Conservation (phyloP, 2,797 vertebrate species). For the Periparus ater region DNA sequence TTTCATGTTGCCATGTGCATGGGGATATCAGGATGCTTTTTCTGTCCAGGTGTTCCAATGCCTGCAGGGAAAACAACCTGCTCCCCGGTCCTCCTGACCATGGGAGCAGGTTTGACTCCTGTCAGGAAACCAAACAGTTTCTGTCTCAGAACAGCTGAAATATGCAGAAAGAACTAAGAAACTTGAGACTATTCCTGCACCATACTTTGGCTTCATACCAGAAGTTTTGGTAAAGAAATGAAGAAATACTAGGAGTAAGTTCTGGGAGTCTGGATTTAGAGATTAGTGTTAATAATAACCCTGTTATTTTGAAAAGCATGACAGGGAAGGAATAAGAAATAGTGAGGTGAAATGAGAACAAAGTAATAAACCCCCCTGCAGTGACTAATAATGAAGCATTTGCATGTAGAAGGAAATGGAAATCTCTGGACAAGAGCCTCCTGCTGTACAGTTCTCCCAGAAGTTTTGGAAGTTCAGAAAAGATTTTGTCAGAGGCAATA, state of each 20-base stretch:
- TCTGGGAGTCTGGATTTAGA: not conserved
- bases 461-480: constrained; percentile 8
- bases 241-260: not conserved
- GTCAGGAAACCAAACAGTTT: not conserved
- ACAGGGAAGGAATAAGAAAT: not conserved
- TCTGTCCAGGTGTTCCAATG: not conserved
- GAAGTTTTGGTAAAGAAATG: not conserved
- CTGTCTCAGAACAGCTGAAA: not conserved
- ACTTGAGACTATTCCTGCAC: not conserved
- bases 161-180: not conserved
- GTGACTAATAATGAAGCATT: not conserved
- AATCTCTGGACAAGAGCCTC: not conserved
- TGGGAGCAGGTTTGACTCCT: not conserved
- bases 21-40: not conserved
- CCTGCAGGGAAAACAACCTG: not conserved
- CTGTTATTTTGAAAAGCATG: not conserved
- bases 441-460: not conserved
- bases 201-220: not conserved
- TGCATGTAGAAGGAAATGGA: not conserved
- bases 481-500: constrained; percentile 2
- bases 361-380: not conserved
- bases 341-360: not conserved
- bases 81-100: not conserved
- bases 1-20: not conserved
- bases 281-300: not conserved